Evolutionary conservation across 2,113 vertebrate species (phyloP).

Genomic region (Puntigrus tetrazona): DNA sequence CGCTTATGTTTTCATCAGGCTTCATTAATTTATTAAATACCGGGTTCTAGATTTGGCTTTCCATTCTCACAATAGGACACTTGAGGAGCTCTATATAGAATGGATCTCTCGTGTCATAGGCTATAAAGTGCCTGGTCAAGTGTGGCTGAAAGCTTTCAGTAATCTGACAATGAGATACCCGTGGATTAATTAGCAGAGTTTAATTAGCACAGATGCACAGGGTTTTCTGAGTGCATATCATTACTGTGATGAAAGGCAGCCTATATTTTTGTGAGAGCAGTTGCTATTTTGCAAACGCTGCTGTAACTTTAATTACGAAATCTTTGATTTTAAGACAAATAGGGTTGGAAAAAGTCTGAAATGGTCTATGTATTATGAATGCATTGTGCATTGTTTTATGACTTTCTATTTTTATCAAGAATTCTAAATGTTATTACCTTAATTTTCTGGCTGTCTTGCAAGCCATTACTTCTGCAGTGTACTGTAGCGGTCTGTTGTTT

Average conservation of each 20-base stretch:
- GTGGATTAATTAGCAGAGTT: conserved; percentile 40
- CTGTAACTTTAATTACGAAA: not conserved
- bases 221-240: conserved; percentile 13
- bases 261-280: not conserved
- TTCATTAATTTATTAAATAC: conserved; percentile 34
- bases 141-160: conserved; percentile 40
- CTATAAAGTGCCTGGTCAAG: conserved; percentile 38
- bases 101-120: conserved; percentile 15
- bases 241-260: conserved; percentile 19
- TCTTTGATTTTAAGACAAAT: not conserved
- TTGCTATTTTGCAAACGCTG: conserved; percentile 2
- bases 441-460: not conserved
- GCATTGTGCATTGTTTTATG: not conserved
- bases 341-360: not conserved
- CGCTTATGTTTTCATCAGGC: conserved; percentile 28
- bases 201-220: conserved; percentile 38
- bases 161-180: conserved; percentile 31
- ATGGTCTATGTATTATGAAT: not conserved
- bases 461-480: not conserved
- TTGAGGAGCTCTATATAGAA: conserved; percentile 18
- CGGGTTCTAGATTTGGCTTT: conserved; percentile 24
- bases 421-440: not conserved
- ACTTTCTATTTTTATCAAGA: not conserved
- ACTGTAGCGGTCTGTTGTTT: not conserved
- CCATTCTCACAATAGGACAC: conserved; percentile 37